These are phyloP conservation scores for Hydropsyche tenuis DNA, from an alignment of 1,140 invertebrate genomes.

Conservation along the genomic window DNA sequence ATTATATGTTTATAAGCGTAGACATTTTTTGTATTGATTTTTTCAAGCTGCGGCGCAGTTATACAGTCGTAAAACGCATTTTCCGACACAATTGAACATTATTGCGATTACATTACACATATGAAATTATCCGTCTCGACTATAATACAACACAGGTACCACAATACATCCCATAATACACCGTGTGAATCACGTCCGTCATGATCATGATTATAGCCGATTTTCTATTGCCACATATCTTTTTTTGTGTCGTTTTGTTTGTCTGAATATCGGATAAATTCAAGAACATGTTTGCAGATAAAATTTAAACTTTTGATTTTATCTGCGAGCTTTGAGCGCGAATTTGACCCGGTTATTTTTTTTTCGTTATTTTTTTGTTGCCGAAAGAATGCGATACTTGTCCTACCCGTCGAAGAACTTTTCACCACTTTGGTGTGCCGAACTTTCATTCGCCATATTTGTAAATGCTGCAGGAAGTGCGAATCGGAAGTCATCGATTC, in stretches of 20 bases:
- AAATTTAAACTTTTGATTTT: too few relatives aligned
- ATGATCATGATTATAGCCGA: slow-evolving; percentile 15
- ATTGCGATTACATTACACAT: slow-evolving; percentile 25
- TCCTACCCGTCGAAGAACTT: background rate
- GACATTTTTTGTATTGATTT: too few relatives aligned
- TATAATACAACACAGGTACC: background rate
- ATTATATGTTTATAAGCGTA: too few relatives aligned
- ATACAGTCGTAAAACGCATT: background rate
- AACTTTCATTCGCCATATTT: slow-evolving; percentile 19
- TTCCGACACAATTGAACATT: slow-evolving; percentile 26
- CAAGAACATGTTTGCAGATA: too few relatives aligned
- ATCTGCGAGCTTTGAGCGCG: background rate
- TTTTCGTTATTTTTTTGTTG: background rate
- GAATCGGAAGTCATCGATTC: background rate
- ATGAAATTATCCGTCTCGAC: slow-evolving; percentile 2
- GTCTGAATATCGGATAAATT: too few relatives aligned
- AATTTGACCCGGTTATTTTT: slow-evolving; percentile 12
- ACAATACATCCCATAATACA: too few relatives aligned
- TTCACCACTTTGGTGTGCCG: background rate
- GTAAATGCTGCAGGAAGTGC: background rate
- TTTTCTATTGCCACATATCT: slow-evolving; percentile 12
- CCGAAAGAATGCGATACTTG: slow-evolving; percentile 13
- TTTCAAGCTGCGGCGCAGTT: background rate
- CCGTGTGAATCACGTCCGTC: slow-evolving; percentile 21
- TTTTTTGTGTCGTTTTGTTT: background rate